A percentile compares a stretch with the other conserved stretches of the same genome.
Evolutionary conservation across 2,888 invertebrate genomes (phyloP).

Genomic region (Nineta flava): DNA sequence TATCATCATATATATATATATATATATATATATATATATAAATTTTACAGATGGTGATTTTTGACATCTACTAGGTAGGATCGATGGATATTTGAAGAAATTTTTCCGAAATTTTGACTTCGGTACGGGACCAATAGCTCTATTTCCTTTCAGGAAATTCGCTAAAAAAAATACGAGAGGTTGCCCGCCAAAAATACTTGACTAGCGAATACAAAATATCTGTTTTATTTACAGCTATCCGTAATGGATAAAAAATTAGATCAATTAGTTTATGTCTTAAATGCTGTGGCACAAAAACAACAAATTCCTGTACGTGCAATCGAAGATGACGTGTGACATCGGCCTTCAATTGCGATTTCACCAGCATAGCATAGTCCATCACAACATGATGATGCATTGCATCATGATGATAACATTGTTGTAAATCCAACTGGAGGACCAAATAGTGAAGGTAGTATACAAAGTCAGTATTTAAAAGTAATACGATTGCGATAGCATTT

Average conservation of each 20-base stretch:
- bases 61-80: too few relatives aligned
- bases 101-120: too few relatives aligned
- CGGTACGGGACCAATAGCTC: too few relatives aligned
- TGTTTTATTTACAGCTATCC: constrained; percentile 29
- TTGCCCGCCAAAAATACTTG: too few relatives aligned
- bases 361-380: constrained; percentile 1
- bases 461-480: constrained; percentile 2
- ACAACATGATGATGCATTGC: not conserved
- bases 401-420: not conserved
- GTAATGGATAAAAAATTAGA: constrained; percentile 46
- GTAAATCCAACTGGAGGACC: not conserved
- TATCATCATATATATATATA: too few relatives aligned
- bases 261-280: constrained; percentile 38
- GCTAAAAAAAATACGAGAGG: too few relatives aligned
- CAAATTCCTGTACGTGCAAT: constrained; percentile 31
- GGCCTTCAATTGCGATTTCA: constrained; percentile 11
- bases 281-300: constrained; percentile 38
- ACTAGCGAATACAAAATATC: constrained; percentile 3
- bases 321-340: constrained; percentile 33
- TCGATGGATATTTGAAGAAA: too few relatives aligned
- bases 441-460: not conserved
- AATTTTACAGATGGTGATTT: too few relatives aligned
- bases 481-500: not conserved
- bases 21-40: too few relatives aligned
- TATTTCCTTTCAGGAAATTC: too few relatives aligned